Base-by-base conservation (phyloP, 2,797 vertebrate species). In the Paguma larvata region DNA sequence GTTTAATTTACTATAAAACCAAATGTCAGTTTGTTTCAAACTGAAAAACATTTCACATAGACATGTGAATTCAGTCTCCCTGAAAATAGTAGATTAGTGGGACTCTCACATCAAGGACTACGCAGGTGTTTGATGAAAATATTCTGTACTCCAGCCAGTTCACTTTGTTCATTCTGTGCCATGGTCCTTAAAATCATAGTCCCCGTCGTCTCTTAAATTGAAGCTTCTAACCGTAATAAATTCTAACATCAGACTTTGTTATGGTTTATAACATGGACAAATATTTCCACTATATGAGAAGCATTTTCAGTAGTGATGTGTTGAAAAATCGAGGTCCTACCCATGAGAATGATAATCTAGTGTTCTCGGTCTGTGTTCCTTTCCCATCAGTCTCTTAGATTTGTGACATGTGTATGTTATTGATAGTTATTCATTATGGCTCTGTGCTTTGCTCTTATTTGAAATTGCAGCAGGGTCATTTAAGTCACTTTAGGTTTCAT, bases 1-100 rank as follows among this genome's bases (percentile, higher is more conserved):
- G 21, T 91, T 95, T 95, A 67, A 93, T 90, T 96, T 93, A 70
- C 77, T 95, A 3, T 78, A 89, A 97, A 95, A 89, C 38, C 75
- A 46, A 96, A 88, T 94, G 44, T 19, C 56, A 88, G 88, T 95
- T 97, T 82, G 25, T 72, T 85, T 95, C 18, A 95, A 90, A 75
- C 44, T 83, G 87, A 67, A 78, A 91, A 95, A 27, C n/a, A 87
- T 97, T 82, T 92, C 34, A 93, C 75, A 41, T 59, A 94, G 44
- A 21, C 30, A 3, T 44, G 21, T 46, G 63, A 89, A 88, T 62
- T 83, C 65, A 70, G 25, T 93, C 19, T 91, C 8, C 14, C 46
- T 93, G n/a, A 82, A 96, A 88, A 67, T n/a, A 53, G 59, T 44
- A 21, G 63, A 62, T 27, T 68, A 65, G 32, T 34, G 18, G 13